phyloP scores from a whole-genome alignment of 2,888 invertebrate genomes.

The Napeogenes sylphis region DNA sequence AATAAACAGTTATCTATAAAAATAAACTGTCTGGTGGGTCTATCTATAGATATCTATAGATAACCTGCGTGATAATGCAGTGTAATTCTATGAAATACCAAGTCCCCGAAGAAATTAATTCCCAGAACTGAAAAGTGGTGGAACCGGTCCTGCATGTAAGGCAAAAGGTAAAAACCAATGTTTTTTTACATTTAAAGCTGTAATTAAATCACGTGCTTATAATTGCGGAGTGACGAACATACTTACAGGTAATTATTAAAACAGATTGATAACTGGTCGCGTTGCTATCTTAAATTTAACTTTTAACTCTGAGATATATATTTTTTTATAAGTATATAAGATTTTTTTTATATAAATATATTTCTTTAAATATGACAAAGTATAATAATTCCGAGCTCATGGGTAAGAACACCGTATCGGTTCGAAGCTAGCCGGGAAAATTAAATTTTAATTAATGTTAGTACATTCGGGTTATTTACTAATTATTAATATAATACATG shows the following conservation, averaged over 20 bases:
- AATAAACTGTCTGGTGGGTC: conserved; percentile 2
- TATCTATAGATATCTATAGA: neutral
- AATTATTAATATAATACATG: no score
- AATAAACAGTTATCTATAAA: conserved; percentile 1
- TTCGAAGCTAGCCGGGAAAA: no score
- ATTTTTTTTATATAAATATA: no score
- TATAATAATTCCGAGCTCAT: no score
- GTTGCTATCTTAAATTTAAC: no score
- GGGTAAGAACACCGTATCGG: no score
- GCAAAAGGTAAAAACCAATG: conserved; percentile 22
- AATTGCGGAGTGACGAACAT: conserved; percentile 1
- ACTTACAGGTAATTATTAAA: neutral
- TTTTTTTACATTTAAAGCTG: conserved; percentile 20
- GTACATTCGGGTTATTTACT: no score
- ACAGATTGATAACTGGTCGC: neutral
- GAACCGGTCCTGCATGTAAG: conserved; percentile 31
- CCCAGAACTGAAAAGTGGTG: conserved; percentile 35
- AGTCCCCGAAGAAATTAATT: conserved; percentile 32
- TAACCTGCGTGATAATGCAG: conserved; percentile 2
- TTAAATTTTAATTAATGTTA: no score
- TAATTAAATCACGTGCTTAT: conserved; percentile 22
- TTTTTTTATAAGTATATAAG: no score
- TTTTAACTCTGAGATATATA: no score
- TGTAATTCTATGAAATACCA: conserved; percentile 18
- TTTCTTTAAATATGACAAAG: no score